Base-by-base conservation (phyloP, 1,140 invertebrate species). In the Gryllus bimaculatus region DNA sequence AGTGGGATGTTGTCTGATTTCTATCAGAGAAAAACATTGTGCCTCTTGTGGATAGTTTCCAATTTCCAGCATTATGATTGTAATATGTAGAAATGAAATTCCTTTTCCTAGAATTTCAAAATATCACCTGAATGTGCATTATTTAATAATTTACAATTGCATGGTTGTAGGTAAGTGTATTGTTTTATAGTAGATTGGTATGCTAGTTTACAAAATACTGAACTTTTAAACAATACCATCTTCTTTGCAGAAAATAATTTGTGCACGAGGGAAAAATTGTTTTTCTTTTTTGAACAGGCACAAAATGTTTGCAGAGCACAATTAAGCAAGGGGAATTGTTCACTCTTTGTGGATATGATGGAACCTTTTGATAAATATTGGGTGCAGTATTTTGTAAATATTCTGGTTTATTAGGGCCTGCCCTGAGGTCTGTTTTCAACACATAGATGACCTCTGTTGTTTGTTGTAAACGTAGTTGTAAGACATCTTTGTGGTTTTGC, bases 391-490 rank as follows among this genome's bases (percentile, higher is more conserved):
- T 48, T 77, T n/a, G 7, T 77, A 48, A 47, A 54, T 48, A 10
- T 8, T 21, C 20, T 77, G 47, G 47, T 21, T 18, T 47, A 77
- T 20, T 20, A 47, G 47, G 47, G n/a, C 20, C 47, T 20, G 10
- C 39, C 48, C 21, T 20, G 47, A 48, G 18, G 48, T 15, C n/a
- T 54, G 21, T n/a, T 15, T 39, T 76, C n/a, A 47, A 18, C 48
- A 18, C 39, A 75, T 12, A 26, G 10, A 8, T 54, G 47, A 48
- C 47, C 48, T 48, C n/a, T 21, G 76, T 48, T 48, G n/a, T 18
- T 77, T 48, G 76, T 48, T 77, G 13, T 77, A 77, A 47, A 48
- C 15, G 47, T n/a, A 77, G 48, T 77, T 48, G 47, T 77, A 54
- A 48, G 21, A 77, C 48, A 48, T 47, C 48, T 20, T 47, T 54